Conservation (phyloP, 2,113 vertebrate genomes). For the Muntiacus muntjak region DNA sequence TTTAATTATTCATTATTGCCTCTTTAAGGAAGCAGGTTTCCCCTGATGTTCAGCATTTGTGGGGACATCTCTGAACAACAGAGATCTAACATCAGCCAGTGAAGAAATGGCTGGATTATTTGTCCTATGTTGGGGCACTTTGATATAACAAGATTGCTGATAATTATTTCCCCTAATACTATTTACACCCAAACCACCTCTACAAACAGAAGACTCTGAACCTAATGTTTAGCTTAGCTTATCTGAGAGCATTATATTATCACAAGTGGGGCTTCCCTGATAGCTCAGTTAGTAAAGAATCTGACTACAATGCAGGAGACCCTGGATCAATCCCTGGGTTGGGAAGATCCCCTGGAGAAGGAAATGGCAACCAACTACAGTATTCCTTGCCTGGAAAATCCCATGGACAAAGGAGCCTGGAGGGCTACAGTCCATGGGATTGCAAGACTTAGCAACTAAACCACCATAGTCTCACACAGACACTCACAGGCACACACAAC, state of each 20-base stretch:
- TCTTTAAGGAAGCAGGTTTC: background rate
- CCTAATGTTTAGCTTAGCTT: background rate
- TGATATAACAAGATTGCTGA: background rate
- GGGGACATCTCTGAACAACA: background rate
- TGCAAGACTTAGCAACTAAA: background rate
- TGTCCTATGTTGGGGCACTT: background rate
- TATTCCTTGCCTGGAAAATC: background rate
- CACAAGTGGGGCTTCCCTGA: background rate
- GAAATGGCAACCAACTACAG: background rate
- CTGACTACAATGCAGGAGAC: background rate
- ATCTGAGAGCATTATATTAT: background rate
- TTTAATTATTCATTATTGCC: background rate
- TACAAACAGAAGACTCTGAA: background rate
- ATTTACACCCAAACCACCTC: constrained; percentile 31
- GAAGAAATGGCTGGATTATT: background rate
- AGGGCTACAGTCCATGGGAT: background rate
- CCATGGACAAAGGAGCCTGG: background rate
- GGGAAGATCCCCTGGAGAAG: background rate
- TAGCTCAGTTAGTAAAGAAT: background rate
- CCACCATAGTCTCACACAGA: background rate
- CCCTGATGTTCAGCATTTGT: background rate
- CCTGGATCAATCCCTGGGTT: background rate
- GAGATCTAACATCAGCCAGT: background rate
- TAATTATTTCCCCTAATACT: background rate
- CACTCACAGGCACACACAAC: background rate